Base-by-base conservation (phyloP, 53 echinoderm and acorn worm genomes). In the Arbacia lixula region DNA sequence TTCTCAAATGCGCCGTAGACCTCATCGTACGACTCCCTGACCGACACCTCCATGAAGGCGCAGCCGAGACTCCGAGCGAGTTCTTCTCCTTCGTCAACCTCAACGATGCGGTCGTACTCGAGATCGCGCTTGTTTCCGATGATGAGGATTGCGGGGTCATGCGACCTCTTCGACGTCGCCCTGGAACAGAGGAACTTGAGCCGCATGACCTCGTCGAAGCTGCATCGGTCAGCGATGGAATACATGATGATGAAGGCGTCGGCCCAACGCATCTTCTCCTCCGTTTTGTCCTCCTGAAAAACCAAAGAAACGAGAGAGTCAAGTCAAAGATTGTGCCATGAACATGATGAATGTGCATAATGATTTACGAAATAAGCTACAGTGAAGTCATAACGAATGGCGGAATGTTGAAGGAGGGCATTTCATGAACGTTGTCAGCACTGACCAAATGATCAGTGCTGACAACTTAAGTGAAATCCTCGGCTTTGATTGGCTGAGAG, bases 171-270 rank as follows among this genome's bases (percentile, higher is more conserved):
- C 53, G 89, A 85, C 58, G 86, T 89, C 26, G 88, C 90, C 6
- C 89, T 87, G 2, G 88, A 83, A 19, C 91, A 91, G 35, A 97
- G 81, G 60, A 97, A 96, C 51, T 91, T 97, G 1, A 94, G 66
- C 3, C 98, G 84, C 58, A 92, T 89, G 11, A 97, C 94, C 71
- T 97, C 98, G 36, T 97, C 94, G 52, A 94, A 97, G 76, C 98
- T 97, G 56, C 94, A 94, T 11, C 93, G 71, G 71, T 97, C 98
- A 34, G 86, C 92, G 49, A 94, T 90, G 61, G 98, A 97, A 73
- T 97, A 97, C 10, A 92, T 93, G 33, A 97, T 97, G 55, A 97
- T 88, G 72, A 92, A 97, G 19, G 98, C 98, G 41, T 97, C 98
- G 17, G 98, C 98, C 98, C 98, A 97, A 61, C 91, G 85, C 40